These are phyloP conservation scores for Dioctria linearis DNA, from an alignment of 2,888 invertebrate species.

Conservation along the genomic window DNA sequence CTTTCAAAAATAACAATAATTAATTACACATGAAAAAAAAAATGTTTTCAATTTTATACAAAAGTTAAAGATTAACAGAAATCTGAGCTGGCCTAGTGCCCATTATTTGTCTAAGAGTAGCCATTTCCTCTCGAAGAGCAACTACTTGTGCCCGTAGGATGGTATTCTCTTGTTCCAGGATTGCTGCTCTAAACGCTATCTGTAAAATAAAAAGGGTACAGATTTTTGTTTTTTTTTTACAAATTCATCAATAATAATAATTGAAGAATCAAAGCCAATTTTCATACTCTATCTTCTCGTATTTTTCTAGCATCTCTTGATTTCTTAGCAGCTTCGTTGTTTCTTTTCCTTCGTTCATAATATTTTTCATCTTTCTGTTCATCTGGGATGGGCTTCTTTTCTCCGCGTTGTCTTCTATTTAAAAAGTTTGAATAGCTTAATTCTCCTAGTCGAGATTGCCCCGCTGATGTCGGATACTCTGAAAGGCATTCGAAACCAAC, in stretches of 20 bases:
- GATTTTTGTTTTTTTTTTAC: too few species aligned
- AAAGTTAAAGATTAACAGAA: slow-evolving; percentile 41
- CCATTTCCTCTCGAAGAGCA: slow-evolving; percentile 84
- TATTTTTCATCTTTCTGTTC: slow-evolving; percentile 93
- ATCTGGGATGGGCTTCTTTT: slow-evolving; percentile 89
- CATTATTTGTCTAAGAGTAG: slow-evolving; percentile 35
- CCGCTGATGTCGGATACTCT: slow-evolving; percentile 55
- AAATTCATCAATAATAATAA: neutral
- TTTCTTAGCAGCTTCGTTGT: slow-evolving; percentile 94
- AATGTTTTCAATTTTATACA: too few species aligned
- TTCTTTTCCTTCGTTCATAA: slow-evolving; percentile 87
- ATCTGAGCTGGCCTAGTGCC: slow-evolving; percentile 49
- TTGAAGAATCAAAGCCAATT: neutral
- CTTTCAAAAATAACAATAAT: too few species aligned
- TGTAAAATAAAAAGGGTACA: slow-evolving; percentile 65
- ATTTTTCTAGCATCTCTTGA: slow-evolving; percentile 90
- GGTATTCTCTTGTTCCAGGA: slow-evolving; percentile 91
- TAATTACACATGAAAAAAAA: too few species aligned
- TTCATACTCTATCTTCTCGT: slow-evolving; percentile 85
- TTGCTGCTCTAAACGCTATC: slow-evolving; percentile 87
- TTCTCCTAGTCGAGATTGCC: slow-evolving; percentile 67
- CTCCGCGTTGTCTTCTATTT: slow-evolving; percentile 78
- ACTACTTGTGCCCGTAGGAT: slow-evolving; percentile 86
- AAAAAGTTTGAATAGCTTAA: slow-evolving; percentile 66
- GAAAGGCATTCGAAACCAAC: slow-evolving; percentile 27